Base-by-base conservation (phyloP, 2,888 invertebrate species). In the Taenaris catops region DNA sequence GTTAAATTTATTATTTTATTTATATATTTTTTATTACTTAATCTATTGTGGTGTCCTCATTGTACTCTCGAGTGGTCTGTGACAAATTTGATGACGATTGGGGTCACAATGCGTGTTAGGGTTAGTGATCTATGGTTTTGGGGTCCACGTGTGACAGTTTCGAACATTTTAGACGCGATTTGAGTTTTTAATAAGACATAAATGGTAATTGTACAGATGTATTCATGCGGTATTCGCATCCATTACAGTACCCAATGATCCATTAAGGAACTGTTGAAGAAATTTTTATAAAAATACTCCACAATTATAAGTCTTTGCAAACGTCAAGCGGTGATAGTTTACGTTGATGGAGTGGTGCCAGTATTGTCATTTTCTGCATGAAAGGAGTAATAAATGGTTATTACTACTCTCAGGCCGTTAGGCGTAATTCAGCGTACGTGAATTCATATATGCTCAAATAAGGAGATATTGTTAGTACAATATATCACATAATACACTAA, bases 1-100 rank as follows among this genome's bases (percentile, higher is more conserved):
- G 86, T 86, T 79, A 83, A 83, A 79, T 81, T 83, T 83, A 83
- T 83, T 83, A 84, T 84, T 83, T 81, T 79, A 83, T 86, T 84
- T 79, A 78, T 78, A 60, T 66, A 60, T 67, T 75, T 79, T 83
- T 84, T 81, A 81, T 83, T 79, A 68, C 65, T 63, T 58, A 60
- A 63, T 63, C 62, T 64, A 75, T 72, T 78, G 75, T 67, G 67
- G 64, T 59, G 52, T 70, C 67, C 63, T 63, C 61, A 72, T 84
- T 84, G 83, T 84, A 51, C 38, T 65, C 55, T 78, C 65, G 76
- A 83, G 83, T 83, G 73, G 73, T 63, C 81, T 86, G 86, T 86
- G 86, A 86, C 86, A 86, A 86, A 86, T 86, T 86, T 78, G 81
- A 83, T 78, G 80, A 80, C 75, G 64, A 69, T 70, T 70, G 76